These are phyloP conservation scores for Pseudomyrmex sp. DNA, from an alignment of 1,140 invertebrate species.

Conservation along the genomic window DNA sequence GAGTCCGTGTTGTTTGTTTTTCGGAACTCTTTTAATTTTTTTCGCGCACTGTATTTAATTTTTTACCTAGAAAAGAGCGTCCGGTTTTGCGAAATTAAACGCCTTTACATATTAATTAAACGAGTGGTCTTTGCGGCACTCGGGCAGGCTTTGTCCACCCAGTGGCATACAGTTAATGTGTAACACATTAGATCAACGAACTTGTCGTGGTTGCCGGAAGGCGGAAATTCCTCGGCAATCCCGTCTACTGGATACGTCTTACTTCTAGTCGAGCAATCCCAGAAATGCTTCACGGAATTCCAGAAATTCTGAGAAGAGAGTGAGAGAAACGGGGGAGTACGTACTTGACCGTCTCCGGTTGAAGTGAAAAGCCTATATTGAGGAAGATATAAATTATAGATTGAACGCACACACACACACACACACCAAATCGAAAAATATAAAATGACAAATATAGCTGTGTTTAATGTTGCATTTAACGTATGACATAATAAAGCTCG, in stretches of 20 bases:
- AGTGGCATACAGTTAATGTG: neutral
- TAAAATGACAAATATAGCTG: neutral
- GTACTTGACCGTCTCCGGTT: neutral
- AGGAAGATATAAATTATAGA: too few relatives aligned
- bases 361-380: neutral
- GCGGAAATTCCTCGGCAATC: constrained; percentile 46
- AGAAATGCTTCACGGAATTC: constrained; percentile 47
- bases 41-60: neutral
- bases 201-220: constrained; percentile 47
- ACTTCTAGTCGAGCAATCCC: constrained; percentile 56
- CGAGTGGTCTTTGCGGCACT: neutral
- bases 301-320: constrained; percentile 50
- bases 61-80: neutral
- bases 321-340: constrained; percentile 35
- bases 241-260: constrained; percentile 59
- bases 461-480: too few relatives aligned
- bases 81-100: neutral
- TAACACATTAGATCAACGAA: constrained; percentile 54
- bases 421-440: neutral
- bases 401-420: neutral
- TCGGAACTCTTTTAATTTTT: neutral
- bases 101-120: constrained; percentile 14
- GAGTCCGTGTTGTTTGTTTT: neutral
- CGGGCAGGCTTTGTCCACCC: neutral
- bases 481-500: neutral